phyloP scores from a whole-genome alignment of 2,113 vertebrate species.

The Poeciliopsis prolifica region DNA sequence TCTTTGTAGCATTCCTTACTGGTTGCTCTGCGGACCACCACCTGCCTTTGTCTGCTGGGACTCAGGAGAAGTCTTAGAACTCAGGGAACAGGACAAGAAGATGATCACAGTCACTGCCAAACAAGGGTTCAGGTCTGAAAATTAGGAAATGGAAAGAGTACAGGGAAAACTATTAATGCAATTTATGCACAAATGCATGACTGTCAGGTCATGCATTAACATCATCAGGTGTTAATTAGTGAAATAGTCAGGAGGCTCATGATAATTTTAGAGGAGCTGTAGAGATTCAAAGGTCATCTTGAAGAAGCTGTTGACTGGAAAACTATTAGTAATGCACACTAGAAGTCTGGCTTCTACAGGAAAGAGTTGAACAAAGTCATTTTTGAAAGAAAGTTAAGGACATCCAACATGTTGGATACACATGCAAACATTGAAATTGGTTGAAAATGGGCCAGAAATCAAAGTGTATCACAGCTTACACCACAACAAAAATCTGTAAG shows the following conservation, averaged over 20 bases:
- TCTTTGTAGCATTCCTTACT: constrained; percentile 60
- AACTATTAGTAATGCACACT: no score
- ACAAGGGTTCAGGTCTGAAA: neutral
- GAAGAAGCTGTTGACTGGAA: no score
- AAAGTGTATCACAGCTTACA: neutral
- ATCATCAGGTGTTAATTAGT: neutral
- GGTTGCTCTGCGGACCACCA: constrained; percentile 48
- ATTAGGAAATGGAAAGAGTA: neutral
- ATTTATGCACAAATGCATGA: neutral
- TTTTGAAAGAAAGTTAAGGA: no score
- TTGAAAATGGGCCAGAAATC: no score
- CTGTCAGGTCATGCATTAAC: no score
- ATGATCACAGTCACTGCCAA: neutral
- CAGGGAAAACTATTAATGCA: neutral
- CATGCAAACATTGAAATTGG: no score
- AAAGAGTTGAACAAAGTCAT: no score
- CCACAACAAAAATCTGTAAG: neutral
- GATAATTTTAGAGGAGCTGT: neutral
- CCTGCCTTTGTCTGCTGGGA: constrained; percentile 50
- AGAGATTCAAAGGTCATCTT: no score
- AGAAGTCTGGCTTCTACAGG: no score
- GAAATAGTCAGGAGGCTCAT: neutral
- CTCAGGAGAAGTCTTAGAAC: constrained; percentile 7
- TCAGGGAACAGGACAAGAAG: neutral
- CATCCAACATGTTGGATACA: no score